Evolutionary conservation across 2,888 invertebrate species (phyloP), one percentile per base, ranked within the genome.

Genomic region (Cylindroiulus punctatus): DNA sequence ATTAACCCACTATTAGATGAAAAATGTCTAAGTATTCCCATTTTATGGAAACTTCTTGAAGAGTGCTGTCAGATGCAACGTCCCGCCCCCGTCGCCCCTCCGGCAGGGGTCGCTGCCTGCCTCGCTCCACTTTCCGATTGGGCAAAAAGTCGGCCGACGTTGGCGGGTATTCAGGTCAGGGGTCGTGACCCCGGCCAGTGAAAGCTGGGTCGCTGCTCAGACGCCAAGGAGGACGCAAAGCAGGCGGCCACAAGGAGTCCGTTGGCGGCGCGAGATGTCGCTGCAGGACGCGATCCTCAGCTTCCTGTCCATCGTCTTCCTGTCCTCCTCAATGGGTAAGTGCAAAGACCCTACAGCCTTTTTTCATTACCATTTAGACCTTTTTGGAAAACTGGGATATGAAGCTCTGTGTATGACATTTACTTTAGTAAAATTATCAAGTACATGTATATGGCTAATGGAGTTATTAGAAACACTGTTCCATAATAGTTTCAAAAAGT

Each of bases 101-200:
- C n/a, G 1, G 65, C 22, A 3, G 65, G 65, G 65, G 65, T 65
- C 65, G 65, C n/a, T 65, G 65, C 44, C 14, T 65, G 65, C 65
- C n/a, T 8, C n/a, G 65, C 65, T 65, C 65, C 65, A 65, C 65
- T 65, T 65, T 26, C 65, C 65, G 65, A 65, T 65, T 65, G 65
- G 65, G 19, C 52, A 52, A 52, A 52, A 36, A 36, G 36, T 36
- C 36, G 36, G 8, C 8, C n/a, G n/a, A 65, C n/a, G n/a, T 8
- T 7, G 22, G 65, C 65, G 22, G 65, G 65, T 65, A 65, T 65
- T 65, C 65, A 65, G 65, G 65, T 65, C 65, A 26, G 65, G 65
- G 65, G 65, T 65, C 65, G 65, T n/a, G 65, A 65, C 65, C 65
- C 65, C 8, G n/a, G 8, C 1, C 22, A 65, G 65, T 65, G 65